phyloP scores from a whole-genome alignment of 2,113 vertebrate species.

The Ardeotis arabs region DNA sequence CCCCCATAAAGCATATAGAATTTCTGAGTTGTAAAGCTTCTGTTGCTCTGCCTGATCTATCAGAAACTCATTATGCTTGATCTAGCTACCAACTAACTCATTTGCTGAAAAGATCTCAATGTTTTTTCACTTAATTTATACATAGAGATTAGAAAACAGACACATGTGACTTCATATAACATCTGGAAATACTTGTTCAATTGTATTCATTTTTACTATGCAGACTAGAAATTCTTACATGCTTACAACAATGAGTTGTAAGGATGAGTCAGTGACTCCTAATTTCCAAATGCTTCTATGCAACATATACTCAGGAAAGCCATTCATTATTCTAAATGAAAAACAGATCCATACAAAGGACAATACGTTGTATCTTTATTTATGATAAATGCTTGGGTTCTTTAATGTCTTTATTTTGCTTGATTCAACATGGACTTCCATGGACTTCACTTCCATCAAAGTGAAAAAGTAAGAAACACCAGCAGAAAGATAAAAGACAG shows the following conservation, averaged over 20 bases:
- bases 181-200: not conserved
- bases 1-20: not conserved
- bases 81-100: not conserved
- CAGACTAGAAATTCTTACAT: not conserved
- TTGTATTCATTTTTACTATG: not conserved
- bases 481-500: not conserved
- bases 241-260: not conserved
- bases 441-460: not conserved
- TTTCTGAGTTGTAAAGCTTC: not conserved
- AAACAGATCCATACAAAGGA: not conserved
- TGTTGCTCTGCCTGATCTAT: not conserved
- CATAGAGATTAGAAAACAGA: not conserved
- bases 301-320: not conserved
- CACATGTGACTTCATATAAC: accelerated
- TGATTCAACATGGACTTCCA: not conserved
- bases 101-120: not conserved
- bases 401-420: not conserved
- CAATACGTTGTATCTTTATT: not conserved
- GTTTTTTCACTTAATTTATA: not conserved
- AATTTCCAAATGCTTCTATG: not conserved
- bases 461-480: not conserved
- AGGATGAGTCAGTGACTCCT: not conserved
- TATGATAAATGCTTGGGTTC: not conserved
- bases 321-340: not conserved
- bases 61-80: not conserved